Conservation (phyloP, 30 jellyfish, hydroid and myxozoan species). For the Clytia hemisphaerica region DNA sequence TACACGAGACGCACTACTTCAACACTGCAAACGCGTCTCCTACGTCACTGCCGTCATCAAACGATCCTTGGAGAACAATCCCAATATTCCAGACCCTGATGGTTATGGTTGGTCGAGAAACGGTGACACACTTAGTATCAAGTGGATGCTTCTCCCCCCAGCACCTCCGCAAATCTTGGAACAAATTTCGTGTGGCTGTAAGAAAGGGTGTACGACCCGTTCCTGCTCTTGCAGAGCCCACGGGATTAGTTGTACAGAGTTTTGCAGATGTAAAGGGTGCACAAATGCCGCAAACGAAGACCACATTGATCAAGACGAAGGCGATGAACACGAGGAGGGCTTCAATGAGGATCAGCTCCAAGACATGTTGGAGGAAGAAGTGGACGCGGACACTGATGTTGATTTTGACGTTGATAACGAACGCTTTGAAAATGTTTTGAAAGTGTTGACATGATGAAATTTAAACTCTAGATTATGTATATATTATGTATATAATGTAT, state of each 20-base stretch:
- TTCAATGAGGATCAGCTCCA: slow-evolving; percentile 9
- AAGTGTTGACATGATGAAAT: too few species aligned
- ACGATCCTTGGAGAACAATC: neutral
- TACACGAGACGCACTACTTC: slow-evolving; percentile 20
- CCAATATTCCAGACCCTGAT: neutral
- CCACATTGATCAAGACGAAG: slow-evolving; percentile 22
- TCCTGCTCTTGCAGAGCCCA: slow-evolving; percentile 22
- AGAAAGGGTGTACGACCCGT: slow-evolving; percentile 4
- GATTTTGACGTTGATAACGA: too few species aligned
- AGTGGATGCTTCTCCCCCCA: slow-evolving; percentile 12
- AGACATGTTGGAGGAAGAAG: slow-evolving; percentile 12
- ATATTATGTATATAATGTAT: too few species aligned
- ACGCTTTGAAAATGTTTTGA: too few species aligned
- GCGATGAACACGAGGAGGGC: slow-evolving; percentile 6
- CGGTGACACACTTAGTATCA: neutral
- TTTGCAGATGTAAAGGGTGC: slow-evolving; percentile 6
- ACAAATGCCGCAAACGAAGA: slow-evolving; percentile 5
- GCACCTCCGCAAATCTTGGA: slow-evolving; percentile 17
- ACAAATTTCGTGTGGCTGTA: slow-evolving; percentile 30
- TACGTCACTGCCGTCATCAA: slow-evolving; percentile 14
- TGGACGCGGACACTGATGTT: too few species aligned
- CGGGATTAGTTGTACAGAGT: slow-evolving; percentile 22
- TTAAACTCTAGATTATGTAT: too few species aligned
- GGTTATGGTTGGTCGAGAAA: slow-evolving; percentile 19
- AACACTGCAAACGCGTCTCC: slow-evolving; percentile 12